Base-by-base conservation (phyloP, 2,113 vertebrate species). In the Gasterosteus nipponicus region DNA sequence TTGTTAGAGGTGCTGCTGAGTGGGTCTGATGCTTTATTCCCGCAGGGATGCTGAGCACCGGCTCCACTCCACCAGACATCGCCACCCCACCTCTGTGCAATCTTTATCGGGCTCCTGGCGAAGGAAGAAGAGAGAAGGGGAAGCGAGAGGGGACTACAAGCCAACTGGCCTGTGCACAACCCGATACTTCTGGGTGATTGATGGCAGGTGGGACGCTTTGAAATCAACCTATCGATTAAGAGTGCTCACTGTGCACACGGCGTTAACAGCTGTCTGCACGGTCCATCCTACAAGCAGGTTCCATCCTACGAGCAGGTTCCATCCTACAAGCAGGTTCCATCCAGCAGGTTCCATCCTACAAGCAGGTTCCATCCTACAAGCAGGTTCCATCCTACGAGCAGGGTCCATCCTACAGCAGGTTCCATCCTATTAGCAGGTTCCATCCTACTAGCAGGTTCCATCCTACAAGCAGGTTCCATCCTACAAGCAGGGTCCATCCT, bases 141-240 rank as follows among this genome's bases (percentile, higher is more conserved):
- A 62, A 64, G 44, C 42, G 14, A 65, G 38, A 53, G 75, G 59
- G 92, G 89, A 95, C 93, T 96, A 84, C 83, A 80, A 83, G 86
- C 95, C 94, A 96, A 96, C 94, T 95, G 95, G 93, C 91, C 93
- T 93, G 84, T 93, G 93, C 94, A 0, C 73, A 19, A 7, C 46
- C 69, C 69, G 26, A 96, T 97, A 95, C 95, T 94, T 95, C 91
- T 91, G 91, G 82, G 87, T 97, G 97, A 99, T 96, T 96, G 96
- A 98, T 98, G 96, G 95, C 96, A 95, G 95, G 96, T 96, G 95
- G 96, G 94, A 94, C 86, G 94, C 95, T 95, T 96, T 97, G 96
- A 97, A 97, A 97, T 97, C 96, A 97, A 97, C 93, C 96, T 95
- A 96, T 97, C 96, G 95, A 96, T 97, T 99, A 98, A 95, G 94